A percentile compares a stretch with the other conserved stretches of the same genome.
These are phyloP conservation scores for Ceratoteleas bidentatus DNA, from an alignment of 1,140 invertebrate genomes.

Conservation along the genomic window DNA sequence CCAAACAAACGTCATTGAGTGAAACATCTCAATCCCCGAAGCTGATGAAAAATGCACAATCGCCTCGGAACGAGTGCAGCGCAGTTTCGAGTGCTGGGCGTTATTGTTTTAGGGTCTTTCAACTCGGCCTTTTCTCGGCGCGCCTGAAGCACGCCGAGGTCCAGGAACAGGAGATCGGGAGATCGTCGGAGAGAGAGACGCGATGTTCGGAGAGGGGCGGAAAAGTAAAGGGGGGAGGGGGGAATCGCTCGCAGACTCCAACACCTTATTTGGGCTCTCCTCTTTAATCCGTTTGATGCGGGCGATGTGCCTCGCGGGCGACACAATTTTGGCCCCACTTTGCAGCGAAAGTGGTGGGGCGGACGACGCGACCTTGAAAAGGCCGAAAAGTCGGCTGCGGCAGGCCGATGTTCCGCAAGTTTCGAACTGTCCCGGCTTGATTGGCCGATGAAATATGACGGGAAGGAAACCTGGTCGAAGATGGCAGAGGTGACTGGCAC, in stretches of 20 bases:
- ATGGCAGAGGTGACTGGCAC: too few species aligned
- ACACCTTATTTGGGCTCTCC: constrained; percentile 40
- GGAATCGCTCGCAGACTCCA: constrained; percentile 26
- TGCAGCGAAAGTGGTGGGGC: background rate
- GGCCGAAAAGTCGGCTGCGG: constrained; percentile 22
- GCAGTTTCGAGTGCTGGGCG: constrained; percentile 41
- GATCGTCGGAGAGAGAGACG: too few species aligned
- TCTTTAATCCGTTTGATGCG: constrained; percentile 44
- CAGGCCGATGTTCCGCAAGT: too few species aligned
- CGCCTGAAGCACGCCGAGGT: constrained; percentile 16
- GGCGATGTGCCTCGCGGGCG: background rate
- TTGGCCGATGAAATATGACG: too few species aligned
- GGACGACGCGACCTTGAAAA: constrained; percentile 29
- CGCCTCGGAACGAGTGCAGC: constrained; percentile 42
- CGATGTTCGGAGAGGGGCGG: too few species aligned
- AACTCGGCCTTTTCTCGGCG: constrained; percentile 47
- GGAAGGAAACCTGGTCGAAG: too few species aligned
- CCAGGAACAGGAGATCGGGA: background rate
- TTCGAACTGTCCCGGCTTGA: too few species aligned
- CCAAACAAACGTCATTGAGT: constrained; percentile 16
- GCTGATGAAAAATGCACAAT: constrained; percentile 48
- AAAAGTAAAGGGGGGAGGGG: background rate
- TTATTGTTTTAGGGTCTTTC: constrained; percentile 55
- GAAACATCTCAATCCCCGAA: constrained; percentile 35
- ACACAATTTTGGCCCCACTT: too few species aligned